Base-by-base conservation (phyloP, 2,888 invertebrate species). In the Abrostola tripartita region DNA sequence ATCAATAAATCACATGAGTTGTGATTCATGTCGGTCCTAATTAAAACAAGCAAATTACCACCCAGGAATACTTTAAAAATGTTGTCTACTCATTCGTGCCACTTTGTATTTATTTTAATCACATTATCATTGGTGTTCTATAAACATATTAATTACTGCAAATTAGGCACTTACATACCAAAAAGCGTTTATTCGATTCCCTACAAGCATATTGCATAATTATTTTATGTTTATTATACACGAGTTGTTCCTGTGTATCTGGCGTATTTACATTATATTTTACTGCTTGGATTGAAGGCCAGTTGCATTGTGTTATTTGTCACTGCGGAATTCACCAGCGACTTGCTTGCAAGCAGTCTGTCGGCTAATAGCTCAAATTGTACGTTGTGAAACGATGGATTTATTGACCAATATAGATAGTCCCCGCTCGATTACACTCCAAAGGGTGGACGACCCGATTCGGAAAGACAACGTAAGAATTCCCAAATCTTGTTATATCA, bases 281-380 rank as follows among this genome's bases (percentile, higher is more conserved):
- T 66, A 73, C 71, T 65, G 71, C 68, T 61, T 59, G 58, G 69
- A 68, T 60, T 65, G 68, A 72, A 76, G 75, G 78, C 78, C 67
- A 74, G 73, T 67, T 62, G 63, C 63, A 66, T 74, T 77, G 80
- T 75, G 83, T 85, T 80, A 85, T 87, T 81, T 83, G 77, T 82
- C 76, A 79, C 69, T 67, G 64, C 65, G 86, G 86, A 86, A 86
- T 90, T 82, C 81, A 71, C 71, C 65, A 76, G 70, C 65, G 79
- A 81, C 83, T 84, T 81, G 84, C 83, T 81, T 83, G 68, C 65
- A 81, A 81, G 77, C 85, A 82, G 85, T 81, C 85, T 81, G 79
- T 78, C 76, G 78, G 78, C 78, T 84, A 85, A 85, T 86, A 85
- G 78, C 71, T 83, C 14, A 56, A 73, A 79, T 73, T 79, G 68